Conservation (phyloP, 2,113 vertebrate species). For the Synodontis membranacea region DNA sequence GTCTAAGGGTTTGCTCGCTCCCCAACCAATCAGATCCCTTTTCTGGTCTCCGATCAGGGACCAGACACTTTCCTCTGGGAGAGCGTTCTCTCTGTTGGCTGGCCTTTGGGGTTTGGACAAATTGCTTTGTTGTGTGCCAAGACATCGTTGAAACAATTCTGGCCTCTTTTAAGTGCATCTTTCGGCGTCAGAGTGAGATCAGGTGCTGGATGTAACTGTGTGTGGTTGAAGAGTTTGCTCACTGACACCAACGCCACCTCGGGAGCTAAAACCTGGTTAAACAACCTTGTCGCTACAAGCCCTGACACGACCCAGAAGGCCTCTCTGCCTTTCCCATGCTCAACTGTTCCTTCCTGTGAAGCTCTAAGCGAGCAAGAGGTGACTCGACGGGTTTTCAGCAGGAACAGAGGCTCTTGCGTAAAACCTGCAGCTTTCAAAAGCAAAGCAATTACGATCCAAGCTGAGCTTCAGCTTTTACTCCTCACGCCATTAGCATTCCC, state of each 20-base stretch:
- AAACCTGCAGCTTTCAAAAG: not conserved
- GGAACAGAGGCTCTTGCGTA: conserved; percentile 9
- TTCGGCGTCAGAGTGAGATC: not conserved
- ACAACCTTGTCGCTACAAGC: conserved; percentile 14
- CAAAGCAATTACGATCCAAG: conserved; percentile 24
- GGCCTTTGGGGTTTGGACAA: conserved; percentile 32
- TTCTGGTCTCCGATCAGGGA: not conserved
- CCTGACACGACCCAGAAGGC: conserved; percentile 16
- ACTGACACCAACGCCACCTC: not conserved
- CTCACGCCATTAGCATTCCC: conserved; percentile 49
- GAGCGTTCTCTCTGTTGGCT: conserved; percentile 13
- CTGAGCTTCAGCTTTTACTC: conserved; percentile 35
- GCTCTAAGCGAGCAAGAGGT: conserved; percentile 35
- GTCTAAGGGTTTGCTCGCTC: not conserved
- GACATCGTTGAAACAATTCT: not conserved
- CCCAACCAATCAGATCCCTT: conserved; percentile 5
- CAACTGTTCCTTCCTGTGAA: not conserved
- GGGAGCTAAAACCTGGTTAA: not conserved
- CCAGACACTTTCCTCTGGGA: not conserved
- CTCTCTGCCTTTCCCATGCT: conserved; percentile 12
- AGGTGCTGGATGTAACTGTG: not conserved
- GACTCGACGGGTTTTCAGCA: conserved; percentile 57
- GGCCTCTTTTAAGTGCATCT: not conserved
- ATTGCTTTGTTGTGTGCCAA: conserved; percentile 21
- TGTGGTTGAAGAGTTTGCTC: not conserved